These are phyloP conservation scores for Tachysurus vachellii DNA, from an alignment of 2,113 vertebrate species.

Conservation along the genomic window DNA sequence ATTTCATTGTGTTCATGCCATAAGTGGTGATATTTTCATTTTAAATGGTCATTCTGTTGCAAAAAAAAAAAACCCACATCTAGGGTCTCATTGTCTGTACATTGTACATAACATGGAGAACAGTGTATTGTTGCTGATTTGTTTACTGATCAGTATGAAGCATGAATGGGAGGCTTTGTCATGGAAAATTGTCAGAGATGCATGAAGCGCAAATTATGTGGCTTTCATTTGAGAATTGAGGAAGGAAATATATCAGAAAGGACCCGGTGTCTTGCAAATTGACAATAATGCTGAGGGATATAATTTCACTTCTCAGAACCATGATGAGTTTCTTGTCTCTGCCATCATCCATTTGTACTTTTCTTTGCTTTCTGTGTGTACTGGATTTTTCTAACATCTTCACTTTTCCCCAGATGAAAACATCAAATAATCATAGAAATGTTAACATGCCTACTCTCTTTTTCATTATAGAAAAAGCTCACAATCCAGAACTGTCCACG, in stretches of 20 bases:
- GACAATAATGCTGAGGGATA: constrained; percentile 21
- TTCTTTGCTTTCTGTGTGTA: not conserved
- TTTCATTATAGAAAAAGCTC: not conserved
- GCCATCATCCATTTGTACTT: not conserved
- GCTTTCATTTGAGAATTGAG: constrained; percentile 21
- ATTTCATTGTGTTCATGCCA: not conserved
- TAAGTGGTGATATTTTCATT: constrained; percentile 29
- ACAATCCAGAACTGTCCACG: constrained; percentile 25
- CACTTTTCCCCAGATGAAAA: not conserved
- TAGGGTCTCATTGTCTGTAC: constrained; percentile 1
- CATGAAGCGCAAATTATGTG: constrained; percentile 18
- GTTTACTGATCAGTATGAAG: not conserved
- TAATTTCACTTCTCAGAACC: constrained; percentile 31
- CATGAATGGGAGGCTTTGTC: constrained; percentile 39
- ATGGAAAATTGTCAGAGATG: constrained; percentile 30
- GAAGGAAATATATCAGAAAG: constrained; percentile 27
- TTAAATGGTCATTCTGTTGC: constrained; percentile 19
- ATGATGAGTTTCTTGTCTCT: not conserved
- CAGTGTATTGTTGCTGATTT: constrained; percentile 30
- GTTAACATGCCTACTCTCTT: constrained; percentile 8
- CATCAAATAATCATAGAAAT: constrained; percentile 1
- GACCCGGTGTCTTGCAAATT: constrained; percentile 34
- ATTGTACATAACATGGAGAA: not conserved
- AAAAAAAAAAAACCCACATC: constrained; percentile 9
- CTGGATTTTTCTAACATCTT: not conserved